Evolutionary conservation across 2,113 vertebrate genomes (phyloP), one percentile per base, ranked within the genome.

Genomic region (Amphiprion ocellaris): DNA sequence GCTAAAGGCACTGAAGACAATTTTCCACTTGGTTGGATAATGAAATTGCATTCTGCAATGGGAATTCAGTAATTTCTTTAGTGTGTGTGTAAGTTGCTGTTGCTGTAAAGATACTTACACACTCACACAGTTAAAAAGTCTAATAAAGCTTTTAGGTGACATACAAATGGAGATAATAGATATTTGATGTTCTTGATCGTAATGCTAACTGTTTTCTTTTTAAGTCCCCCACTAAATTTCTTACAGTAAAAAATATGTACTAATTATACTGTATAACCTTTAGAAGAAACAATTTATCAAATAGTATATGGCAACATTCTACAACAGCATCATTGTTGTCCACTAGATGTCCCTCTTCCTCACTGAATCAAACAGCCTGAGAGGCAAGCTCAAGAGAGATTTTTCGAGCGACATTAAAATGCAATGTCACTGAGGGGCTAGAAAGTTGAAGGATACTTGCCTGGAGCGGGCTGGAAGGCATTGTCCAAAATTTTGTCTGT

Each of bases 401-500:
- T 56, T 19, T 54, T 60, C 33, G 8, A 70, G 11, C 17, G 15
- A 39, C 33, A 56, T 73, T n/a, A 58, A 52, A 59, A 33, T 49
- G 50, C 41, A 23, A 16, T 10, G 21, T 8, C 50, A 59, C 23
- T 33, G 19, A 59, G 65, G 1, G 37, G 10, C 44, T 30, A 62
- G 62, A 50, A 16, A 16, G 14, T 21, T 52, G 26, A 41, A 41
- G 60, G 39, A 39, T n/a, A 86, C 77, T 70, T 63, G 95, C 98
- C 98, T 53, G 97, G 97, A 9, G 90, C 94, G 1, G 98, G 96
- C 77, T 96, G 95, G 90, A 99, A 99, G 12, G 94, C 87, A 0
- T 96, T 92, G 0, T 97, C 96, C 10, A 96, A 67, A 78, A 86
- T 92, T 58, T 92, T 95, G 52, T 97, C 96, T 0, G 98, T 99